Percentiles rank a stretch among this genome's conserved stretches.
phyloP scores from a whole-genome alignment of 2,797 vertebrate species.

The Coilia nasus region DNA sequence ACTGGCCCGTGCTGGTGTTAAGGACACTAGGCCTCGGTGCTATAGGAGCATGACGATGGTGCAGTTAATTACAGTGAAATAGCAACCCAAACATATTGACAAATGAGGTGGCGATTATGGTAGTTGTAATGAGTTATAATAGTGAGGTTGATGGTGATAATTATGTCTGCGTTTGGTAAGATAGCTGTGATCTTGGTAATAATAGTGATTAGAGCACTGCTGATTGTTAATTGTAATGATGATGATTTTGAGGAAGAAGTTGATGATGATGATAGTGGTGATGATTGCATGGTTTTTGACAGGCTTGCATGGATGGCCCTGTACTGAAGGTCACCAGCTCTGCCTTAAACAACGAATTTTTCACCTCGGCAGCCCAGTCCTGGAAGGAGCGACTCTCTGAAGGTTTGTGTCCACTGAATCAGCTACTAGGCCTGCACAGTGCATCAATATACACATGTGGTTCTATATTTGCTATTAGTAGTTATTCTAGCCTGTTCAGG shows the following conservation, averaged over 20 bases:
- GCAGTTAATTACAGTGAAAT: background rate
- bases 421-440: background rate
- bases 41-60: background rate
- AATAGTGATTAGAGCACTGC: background rate
- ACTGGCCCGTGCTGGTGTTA: background rate
- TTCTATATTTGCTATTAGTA: background rate
- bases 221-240: too few species aligned
- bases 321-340: slow-evolving; percentile 90
- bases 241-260: background rate
- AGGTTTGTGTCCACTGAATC: slow-evolving; percentile 71
- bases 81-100: background rate
- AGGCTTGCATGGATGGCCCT: slow-evolving; percentile 88
- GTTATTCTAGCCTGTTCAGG: background rate
- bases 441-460: background rate
- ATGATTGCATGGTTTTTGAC: slow-evolving; percentile 48
- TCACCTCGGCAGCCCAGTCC: slow-evolving; percentile 95
- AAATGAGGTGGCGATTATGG: background rate
- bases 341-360: slow-evolving; percentile 98
- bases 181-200: background rate
- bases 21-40: background rate
- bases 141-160: background rate
- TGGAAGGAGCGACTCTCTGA: slow-evolving; percentile 97
- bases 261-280: slow-evolving; percentile 45
- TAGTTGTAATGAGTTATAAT: background rate
- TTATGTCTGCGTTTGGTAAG: background rate